These are phyloP conservation scores for Stigmatopora nigra DNA, from an alignment of 2,113 vertebrate genomes.

Conservation along the genomic window DNA sequence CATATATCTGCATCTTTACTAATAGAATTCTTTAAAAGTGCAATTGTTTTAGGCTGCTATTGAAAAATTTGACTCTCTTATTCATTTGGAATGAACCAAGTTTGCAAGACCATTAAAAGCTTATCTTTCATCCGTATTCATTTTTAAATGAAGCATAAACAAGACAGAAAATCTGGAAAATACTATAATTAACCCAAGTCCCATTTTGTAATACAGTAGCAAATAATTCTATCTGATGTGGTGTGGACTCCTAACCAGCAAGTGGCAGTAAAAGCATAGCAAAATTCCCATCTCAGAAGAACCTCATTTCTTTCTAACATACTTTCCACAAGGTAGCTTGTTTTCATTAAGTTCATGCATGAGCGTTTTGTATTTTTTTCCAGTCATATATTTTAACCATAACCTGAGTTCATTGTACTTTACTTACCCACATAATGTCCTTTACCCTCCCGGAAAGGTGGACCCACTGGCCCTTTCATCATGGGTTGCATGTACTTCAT, in stretches of 20 bases:
- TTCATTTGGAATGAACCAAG: background rate
- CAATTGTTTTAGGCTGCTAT: background rate
- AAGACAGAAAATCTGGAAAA: too few species aligned
- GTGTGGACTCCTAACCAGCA: background rate
- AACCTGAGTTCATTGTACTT: background rate
- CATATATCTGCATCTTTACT: background rate
- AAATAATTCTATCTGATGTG: background rate
- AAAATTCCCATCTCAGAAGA: background rate
- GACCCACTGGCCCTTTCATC: conserved; percentile 94
- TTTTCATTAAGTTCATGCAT: background rate
- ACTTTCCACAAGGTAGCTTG: background rate
- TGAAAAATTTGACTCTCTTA: background rate
- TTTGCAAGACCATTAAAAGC: too few species aligned
- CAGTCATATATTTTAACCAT: background rate
- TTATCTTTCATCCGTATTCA: too few species aligned
- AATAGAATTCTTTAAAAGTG: background rate
- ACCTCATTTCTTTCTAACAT: background rate
- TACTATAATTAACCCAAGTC: too few species aligned
- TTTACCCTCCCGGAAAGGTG: conserved; percentile 96
- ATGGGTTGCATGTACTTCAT: conserved; percentile 96
- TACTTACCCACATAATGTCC: conserved; percentile 94
- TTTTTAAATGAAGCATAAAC: too few species aligned
- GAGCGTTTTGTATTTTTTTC: background rate
- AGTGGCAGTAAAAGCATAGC: conserved; percentile 4
- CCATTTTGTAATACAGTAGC: background rate